phyloP scores from a whole-genome alignment of 2,888 invertebrate genomes.

The Corythucha ciliata region DNA sequence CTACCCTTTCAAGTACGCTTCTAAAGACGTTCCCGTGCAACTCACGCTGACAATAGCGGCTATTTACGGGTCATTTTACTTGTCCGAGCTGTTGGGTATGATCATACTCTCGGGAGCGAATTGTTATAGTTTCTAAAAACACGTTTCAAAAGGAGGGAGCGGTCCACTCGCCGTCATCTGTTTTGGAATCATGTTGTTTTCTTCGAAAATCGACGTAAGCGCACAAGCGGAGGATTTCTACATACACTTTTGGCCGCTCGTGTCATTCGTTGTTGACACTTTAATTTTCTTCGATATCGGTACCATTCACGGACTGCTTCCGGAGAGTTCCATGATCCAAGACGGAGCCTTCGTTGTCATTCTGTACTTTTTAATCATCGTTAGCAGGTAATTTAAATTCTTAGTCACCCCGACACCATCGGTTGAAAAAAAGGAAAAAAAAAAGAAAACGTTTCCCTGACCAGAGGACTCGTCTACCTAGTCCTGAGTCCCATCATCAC shows the following conservation, averaged over 20 bases:
- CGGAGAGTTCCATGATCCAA: too few species aligned
- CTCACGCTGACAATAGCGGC: conserved; percentile 4
- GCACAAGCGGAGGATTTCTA: conserved; percentile 15
- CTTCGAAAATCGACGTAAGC: conserved; percentile 14
- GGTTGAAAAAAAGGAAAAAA: too few species aligned
- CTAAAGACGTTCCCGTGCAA: conserved; percentile 18
- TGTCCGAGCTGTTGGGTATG: not conserved
- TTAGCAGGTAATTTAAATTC: too few species aligned
- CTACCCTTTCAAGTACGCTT: conserved; percentile 7
- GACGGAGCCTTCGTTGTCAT: too few species aligned
- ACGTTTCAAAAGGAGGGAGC: too few species aligned
- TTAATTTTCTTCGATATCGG: not conserved
- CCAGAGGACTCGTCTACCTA: not conserved
- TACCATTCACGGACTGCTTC: not conserved
- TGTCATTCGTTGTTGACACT: not conserved
- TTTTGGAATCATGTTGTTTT: conserved; percentile 13
- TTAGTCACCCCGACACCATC: too few species aligned
- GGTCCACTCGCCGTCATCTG: conserved; percentile 6
- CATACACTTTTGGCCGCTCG: conserved; percentile 6
- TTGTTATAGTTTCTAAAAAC: too few species aligned
- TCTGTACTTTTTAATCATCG: too few species aligned
- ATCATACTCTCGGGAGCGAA: too few species aligned
- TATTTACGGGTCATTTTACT: conserved; percentile 10
- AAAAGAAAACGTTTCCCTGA: too few species aligned
- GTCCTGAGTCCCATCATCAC: not conserved